Evolutionary conservation across 2,888 invertebrate species (phyloP).

Genomic region (Eurytoma adleriae): DNA sequence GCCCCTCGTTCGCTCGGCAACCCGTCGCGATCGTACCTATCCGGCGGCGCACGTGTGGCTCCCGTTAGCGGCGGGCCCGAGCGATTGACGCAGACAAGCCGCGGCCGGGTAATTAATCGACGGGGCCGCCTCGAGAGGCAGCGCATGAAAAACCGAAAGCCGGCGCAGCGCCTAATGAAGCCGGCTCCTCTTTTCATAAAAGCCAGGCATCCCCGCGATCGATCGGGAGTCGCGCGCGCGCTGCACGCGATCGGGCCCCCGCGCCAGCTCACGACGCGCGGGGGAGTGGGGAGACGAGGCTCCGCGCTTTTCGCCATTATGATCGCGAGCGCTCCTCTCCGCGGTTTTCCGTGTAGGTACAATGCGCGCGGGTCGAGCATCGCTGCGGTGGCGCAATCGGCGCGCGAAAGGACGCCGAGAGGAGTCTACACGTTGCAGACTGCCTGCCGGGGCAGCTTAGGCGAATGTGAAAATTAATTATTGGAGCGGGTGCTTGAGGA

Average conservation of each 20-base stretch:
- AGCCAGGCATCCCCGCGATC: constrained; percentile 1
- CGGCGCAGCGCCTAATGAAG: no score
- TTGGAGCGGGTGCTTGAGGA: no score
- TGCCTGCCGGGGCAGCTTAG: not conserved
- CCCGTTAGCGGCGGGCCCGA: not conserved
- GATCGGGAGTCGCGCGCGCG: not conserved
- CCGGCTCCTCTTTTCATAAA: not conserved
- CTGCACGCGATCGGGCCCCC: constrained; percentile 5
- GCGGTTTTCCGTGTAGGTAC: not conserved
- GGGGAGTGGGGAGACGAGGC: not conserved
- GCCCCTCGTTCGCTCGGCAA: not conserved
- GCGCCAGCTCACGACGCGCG: not conserved
- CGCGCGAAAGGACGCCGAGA: not conserved
- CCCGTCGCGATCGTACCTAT: not conserved
- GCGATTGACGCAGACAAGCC: constrained; percentile 10
- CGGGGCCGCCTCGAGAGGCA: not conserved
- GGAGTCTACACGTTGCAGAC: not conserved
- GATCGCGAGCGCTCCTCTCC: no score
- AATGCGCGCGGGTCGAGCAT: not conserved
- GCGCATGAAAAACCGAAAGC: no score
- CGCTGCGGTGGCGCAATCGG: not conserved
- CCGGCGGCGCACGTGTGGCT: not conserved
- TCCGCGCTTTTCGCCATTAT: constrained; percentile 4
- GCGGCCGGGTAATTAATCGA: not conserved
- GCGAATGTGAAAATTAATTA: no score